Evolutionary conservation across 2,888 invertebrate genomes (phyloP).

Genomic region (Acronicta aceris): DNA sequence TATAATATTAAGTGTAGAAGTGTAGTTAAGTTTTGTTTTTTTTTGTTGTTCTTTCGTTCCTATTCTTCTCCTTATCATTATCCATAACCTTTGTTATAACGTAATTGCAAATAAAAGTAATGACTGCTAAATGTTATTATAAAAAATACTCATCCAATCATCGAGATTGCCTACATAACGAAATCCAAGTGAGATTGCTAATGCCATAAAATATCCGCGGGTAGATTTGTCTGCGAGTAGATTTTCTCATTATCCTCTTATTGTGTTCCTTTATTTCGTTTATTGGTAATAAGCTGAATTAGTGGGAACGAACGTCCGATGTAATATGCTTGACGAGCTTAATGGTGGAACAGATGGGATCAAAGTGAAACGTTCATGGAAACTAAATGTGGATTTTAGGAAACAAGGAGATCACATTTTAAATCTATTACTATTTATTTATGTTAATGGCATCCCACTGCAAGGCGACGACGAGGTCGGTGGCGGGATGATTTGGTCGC

Average conservation of each 20-base stretch:
- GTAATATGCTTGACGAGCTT: conserved; percentile 10
- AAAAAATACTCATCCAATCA: conserved; percentile 33
- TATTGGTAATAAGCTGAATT: conserved; percentile 30
- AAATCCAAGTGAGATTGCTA: conserved; percentile 18
- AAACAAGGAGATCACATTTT: neutral
- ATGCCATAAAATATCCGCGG: conserved; percentile 22
- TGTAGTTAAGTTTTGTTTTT: too few species aligned
- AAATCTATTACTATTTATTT: too few species aligned
- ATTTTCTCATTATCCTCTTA: conserved; percentile 41
- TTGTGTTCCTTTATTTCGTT: conserved; percentile 29
- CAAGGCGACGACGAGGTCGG: too few species aligned
- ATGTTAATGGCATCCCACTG: too few species aligned
- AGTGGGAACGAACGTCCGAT: conserved; percentile 14
- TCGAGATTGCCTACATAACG: conserved; percentile 18
- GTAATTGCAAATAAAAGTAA: conserved; percentile 8
- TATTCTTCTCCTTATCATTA: conserved; percentile 1
- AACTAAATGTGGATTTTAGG: neutral
- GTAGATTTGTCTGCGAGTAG: conserved; percentile 21
- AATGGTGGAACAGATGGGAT: conserved; percentile 4
- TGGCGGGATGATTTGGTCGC: too few species aligned
- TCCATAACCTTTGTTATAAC: neutral
- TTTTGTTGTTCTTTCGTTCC: too few species aligned
- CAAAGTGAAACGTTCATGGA: neutral
- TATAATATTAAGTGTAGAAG: too few species aligned
- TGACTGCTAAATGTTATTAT: conserved; percentile 36